Evolutionary conservation across 2,888 invertebrate genomes (phyloP), one percentile per base, ranked within the genome.

Genomic region (Clivina fossor): DNA sequence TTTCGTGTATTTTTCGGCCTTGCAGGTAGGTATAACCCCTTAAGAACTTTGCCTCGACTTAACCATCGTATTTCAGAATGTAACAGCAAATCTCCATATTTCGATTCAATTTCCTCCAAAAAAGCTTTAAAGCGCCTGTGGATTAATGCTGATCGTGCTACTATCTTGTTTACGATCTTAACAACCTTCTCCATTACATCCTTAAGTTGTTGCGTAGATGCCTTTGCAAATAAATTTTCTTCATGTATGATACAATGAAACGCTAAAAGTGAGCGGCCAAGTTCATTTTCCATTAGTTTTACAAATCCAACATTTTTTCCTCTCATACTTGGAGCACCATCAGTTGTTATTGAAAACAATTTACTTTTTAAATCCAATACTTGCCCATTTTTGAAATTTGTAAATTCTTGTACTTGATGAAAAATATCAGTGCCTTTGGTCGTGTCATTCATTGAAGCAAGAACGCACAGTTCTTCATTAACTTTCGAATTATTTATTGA

Each of bases 191-290:
- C n/a, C n/a, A n/a, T n/a, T n/a, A n/a, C n/a, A n/a, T n/a, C n/a
- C n/a, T n/a, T n/a, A n/a, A n/a, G n/a, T n/a, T n/a, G n/a, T n/a
- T n/a, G n/a, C n/a, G n/a, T n/a, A n/a, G n/a, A n/a, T n/a, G n/a
- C n/a, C n/a, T n/a, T n/a, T n/a, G n/a, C n/a, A n/a, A n/a, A n/a
- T n/a, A n/a, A n/a, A n/a, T n/a, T 62, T 59, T 60, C 57, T 63
- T 62, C 57, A 61, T 62, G 60, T 58, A 62, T 63, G 59, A 63
- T 62, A 58, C 58, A 63, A 62, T 63, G 61, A 59, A 64, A 63
- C 48, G 61, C 64, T 60, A 60, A 60, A 60, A 63, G 60, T 60
- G 60, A 53, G n/a, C n/a, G n/a, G n/a, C n/a, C 56, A 60, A 62
- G 56, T 57, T 59, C 57, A 60, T 59, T 59, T 63, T 63, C 59